Evolutionary conservation across 1,140 invertebrate species (phyloP).

Genomic region (Macrosteles quadrilineatus): DNA sequence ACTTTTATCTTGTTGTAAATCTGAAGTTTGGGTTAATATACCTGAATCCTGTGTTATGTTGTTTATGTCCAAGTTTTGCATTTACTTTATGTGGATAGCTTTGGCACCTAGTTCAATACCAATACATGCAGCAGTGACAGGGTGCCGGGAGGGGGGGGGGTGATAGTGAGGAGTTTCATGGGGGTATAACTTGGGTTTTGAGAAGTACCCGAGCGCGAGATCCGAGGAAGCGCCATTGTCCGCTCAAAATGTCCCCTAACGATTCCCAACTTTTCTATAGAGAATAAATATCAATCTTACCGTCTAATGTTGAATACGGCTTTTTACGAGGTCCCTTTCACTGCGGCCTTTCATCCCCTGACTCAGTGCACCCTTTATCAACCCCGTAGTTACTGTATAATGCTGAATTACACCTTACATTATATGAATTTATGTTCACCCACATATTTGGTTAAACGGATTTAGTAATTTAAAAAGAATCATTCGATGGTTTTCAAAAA

Average conservation of each 20-base stretch:
- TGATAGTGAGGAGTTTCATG: background rate
- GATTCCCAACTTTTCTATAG: slow-evolving; percentile 16
- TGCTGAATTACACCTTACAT: background rate
- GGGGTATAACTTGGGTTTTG: background rate
- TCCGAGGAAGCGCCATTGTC: background rate
- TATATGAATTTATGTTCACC: no score
- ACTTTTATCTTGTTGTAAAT: no score
- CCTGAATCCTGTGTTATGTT: no score
- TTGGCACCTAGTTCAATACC: no score
- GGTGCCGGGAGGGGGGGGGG: no score
- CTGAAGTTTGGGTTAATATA: no score
- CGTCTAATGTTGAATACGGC: slow-evolving; percentile 2
- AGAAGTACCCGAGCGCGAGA: background rate
- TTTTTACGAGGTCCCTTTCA: slow-evolving; percentile 11
- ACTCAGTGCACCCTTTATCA: slow-evolving; percentile 12
- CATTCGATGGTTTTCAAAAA: no score
- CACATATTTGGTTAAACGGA: no score
- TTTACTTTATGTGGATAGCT: no score
- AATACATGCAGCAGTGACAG: no score
- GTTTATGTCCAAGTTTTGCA: no score
- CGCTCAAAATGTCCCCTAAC: slow-evolving; percentile 8
- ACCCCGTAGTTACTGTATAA: background rate
- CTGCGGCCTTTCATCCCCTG: background rate
- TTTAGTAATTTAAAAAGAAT: no score
- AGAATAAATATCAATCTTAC: slow-evolving; percentile 12